These are phyloP conservation scores for Ara ararauna DNA, from an alignment of 2,797 vertebrate genomes.

Conservation along the genomic window DNA sequence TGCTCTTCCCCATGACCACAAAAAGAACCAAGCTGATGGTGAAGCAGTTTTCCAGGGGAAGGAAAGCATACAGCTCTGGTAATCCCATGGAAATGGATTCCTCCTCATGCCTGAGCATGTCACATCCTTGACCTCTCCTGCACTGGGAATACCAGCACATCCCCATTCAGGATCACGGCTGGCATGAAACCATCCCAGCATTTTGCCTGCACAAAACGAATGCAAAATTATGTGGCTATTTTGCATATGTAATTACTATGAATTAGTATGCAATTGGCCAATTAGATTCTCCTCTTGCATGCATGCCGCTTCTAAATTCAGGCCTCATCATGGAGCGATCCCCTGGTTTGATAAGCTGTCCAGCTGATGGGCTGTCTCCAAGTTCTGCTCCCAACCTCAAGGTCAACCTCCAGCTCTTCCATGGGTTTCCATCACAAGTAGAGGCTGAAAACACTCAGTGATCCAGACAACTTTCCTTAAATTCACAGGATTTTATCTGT, in stretches of 20 bases:
- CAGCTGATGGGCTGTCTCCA: not conserved
- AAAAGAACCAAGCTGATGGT: not conserved
- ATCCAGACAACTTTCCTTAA: not conserved
- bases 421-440: not conserved
- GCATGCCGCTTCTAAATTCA: not conserved
- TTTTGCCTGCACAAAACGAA: not conserved
- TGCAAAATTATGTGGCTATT: not conserved
- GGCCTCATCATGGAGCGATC: not conserved
- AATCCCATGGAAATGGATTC: not conserved
- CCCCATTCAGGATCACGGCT: not conserved
- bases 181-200: not conserved
- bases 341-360: not conserved
- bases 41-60: not conserved
- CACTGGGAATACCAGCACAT: not conserved
- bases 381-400: not conserved
- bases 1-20: not conserved
- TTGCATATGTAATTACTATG: not conserved
- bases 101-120: not conserved
- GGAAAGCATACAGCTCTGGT: not conserved
- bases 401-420: not conserved
- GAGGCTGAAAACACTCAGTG: not conserved
- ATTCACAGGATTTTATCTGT: not conserved
- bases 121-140: not conserved
- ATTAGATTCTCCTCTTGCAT: constrained; percentile 21
- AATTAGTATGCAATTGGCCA: constrained; percentile 44